Conservation (phyloP, 2,113 vertebrate species). For the Ictalurus furcatus region DNA sequence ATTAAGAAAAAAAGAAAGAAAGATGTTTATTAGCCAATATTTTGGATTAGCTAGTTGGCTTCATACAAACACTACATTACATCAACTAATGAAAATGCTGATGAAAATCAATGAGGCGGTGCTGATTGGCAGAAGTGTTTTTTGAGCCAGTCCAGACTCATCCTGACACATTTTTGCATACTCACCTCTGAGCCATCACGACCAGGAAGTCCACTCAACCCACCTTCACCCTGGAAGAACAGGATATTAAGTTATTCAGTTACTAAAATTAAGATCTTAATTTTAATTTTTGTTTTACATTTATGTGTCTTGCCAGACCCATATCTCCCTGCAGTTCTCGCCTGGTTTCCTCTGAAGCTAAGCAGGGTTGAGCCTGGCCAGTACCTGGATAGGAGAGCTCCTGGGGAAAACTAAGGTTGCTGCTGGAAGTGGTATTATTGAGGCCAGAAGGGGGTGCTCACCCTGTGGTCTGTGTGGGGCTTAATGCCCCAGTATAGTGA, state of each 20-base stretch:
- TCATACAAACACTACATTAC: background rate
- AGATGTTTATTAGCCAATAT: background rate
- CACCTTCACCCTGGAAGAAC: conserved; percentile 79
- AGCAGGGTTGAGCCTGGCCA: no score
- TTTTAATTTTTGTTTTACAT: background rate
- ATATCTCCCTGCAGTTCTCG: no score
- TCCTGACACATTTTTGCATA: background rate
- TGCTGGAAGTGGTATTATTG: no score
- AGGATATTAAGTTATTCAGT: background rate
- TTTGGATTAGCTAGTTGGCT: background rate
- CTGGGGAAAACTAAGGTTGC: no score
- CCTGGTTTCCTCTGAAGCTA: no score
- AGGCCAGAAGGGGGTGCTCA: no score
- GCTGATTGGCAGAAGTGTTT: background rate
- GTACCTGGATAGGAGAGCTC: no score
- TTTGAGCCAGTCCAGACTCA: background rate
- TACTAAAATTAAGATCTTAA: background rate
- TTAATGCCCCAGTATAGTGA: no score
- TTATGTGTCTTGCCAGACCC: background rate
- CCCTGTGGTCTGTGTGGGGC: no score
- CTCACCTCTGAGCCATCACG: conserved; percentile 82
- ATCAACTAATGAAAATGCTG: background rate
- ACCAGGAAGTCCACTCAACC: conserved; percentile 82
- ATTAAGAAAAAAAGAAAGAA: conserved; percentile 1
- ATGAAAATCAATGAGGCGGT: background rate